Percentiles rank a stretch among this genome's conserved stretches.
phyloP scores from a whole-genome alignment of 2,113 vertebrate species.

The Thymallus thymallus region DNA sequence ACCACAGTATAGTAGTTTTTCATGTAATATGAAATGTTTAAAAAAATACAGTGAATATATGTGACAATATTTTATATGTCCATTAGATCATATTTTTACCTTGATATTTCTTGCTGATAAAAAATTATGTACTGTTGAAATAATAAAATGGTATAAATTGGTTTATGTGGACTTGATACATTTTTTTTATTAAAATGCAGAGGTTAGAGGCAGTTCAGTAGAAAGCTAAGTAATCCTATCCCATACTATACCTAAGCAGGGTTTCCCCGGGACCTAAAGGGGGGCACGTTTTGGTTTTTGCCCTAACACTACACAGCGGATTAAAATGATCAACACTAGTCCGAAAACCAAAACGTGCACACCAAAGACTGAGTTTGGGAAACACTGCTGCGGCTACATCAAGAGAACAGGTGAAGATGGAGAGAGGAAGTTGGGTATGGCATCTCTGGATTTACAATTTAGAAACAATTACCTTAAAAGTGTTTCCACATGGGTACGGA shows the following conservation, averaged over 20 bases:
- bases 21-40: slow-evolving; percentile 3
- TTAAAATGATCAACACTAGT: too few species aligned
- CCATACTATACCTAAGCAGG: too few species aligned
- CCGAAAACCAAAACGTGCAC: too few species aligned
- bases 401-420: not conserved
- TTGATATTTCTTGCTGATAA: slow-evolving; percentile 27
- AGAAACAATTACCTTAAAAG: slow-evolving; percentile 37
- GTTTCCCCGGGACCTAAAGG: too few species aligned
- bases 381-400: too few species aligned
- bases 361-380: too few species aligned
- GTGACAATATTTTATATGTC: slow-evolving; percentile 16
- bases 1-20: too few species aligned
- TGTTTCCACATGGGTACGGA: slow-evolving; percentile 48
- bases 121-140: slow-evolving; percentile 53
- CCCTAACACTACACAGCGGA: too few species aligned
- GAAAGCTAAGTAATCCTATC: not conserved
- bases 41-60: slow-evolving; percentile 6
- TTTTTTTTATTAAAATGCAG: not conserved
- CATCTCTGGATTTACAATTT: slow-evolving; percentile 31
- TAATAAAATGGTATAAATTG: slow-evolving; percentile 56
- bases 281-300: too few species aligned
- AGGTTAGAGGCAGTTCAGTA: not conserved
- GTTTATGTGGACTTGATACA: slow-evolving; percentile 44
- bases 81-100: slow-evolving; percentile 12
- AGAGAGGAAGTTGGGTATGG: not conserved